Base-by-base conservation (phyloP, 23 tunicate species). In the Corella eumyota region DNA sequence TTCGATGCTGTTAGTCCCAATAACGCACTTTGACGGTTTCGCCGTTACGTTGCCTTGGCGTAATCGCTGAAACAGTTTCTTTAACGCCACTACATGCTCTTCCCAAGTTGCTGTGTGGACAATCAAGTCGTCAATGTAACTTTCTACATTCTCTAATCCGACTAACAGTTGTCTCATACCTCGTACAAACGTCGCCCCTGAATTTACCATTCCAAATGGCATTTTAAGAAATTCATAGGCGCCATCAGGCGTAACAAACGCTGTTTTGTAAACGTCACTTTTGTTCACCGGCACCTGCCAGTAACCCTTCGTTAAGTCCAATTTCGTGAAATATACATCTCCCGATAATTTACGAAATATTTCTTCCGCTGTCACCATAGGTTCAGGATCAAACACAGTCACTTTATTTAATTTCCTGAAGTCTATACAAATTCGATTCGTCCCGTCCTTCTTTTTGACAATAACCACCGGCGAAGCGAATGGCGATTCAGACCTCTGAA, bases 391-490 rank as follows among this genome's bases (percentile, higher is more conserved):
- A n/a, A n/a, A n/a, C n/a, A n/a, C n/a, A n/a, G n/a, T n/a, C n/a
- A n/a, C n/a, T n/a, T n/a, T n/a, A n/a, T n/a, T n/a, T n/a, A n/a
- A n/a, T n/a, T n/a, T n/a, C n/a, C n/a, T n/a, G n/a, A n/a, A n/a
- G n/a, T n/a, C n/a, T n/a, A 36, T 36, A 21, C 67, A 62, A 4
- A 62, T 36, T 4, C 67, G 67, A 54, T 37, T 36, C 22, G 50
- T 4, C 4, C 67, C 67, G 36, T 62, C 52, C 9, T 36, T 62
- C 67, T 62, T 62, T 36, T 15, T 11, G 4, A 62, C 58, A 4
- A 62, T 28, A 5, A 62, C 67, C 67, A 62, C 52, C 6, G 67
- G 67, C 50, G n/a, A n/a, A n/a, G n/a, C n/a, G n/a, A n/a, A n/a
- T n/a, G n/a, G n/a, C n/a, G n/a, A n/a, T n/a, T n/a, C n/a, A n/a